phyloP scores from a whole-genome alignment of 2,113 vertebrate genomes.

The Sylvia atricapilla region DNA sequence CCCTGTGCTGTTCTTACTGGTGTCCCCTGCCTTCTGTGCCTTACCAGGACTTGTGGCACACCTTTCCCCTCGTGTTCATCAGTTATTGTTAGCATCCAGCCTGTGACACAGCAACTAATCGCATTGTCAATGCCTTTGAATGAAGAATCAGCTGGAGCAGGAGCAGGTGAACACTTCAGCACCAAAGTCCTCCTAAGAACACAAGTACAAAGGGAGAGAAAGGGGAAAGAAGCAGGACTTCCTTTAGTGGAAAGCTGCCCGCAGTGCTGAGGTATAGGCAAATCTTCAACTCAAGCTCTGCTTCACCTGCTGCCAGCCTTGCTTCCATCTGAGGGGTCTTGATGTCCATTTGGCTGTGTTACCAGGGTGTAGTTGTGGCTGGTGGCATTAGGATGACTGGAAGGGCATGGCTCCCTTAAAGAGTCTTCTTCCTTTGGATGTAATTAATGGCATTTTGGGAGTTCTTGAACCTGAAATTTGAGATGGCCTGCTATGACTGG shows the following conservation, averaged over 20 bases:
- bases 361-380: background rate
- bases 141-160: background rate
- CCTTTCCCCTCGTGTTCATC: background rate
- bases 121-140: background rate
- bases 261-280: background rate
- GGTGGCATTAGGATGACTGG: background rate
- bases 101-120: background rate
- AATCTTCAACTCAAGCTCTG: background rate
- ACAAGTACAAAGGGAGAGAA: background rate
- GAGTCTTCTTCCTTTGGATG: background rate
- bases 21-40: background rate
- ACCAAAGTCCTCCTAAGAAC: background rate
- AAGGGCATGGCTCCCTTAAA: background rate
- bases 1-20: accelerated
- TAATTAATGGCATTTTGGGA: background rate
- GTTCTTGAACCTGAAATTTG: background rate
- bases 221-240: background rate
- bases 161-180: background rate
- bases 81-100: background rate
- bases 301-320: background rate
- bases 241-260: background rate
- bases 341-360: background rate
- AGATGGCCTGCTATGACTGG: background rate
- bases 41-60: background rate
- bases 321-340: background rate